phyloP scores from a whole-genome alignment of 2,113 vertebrate species.

The Zosterops hypoxanthus region DNA sequence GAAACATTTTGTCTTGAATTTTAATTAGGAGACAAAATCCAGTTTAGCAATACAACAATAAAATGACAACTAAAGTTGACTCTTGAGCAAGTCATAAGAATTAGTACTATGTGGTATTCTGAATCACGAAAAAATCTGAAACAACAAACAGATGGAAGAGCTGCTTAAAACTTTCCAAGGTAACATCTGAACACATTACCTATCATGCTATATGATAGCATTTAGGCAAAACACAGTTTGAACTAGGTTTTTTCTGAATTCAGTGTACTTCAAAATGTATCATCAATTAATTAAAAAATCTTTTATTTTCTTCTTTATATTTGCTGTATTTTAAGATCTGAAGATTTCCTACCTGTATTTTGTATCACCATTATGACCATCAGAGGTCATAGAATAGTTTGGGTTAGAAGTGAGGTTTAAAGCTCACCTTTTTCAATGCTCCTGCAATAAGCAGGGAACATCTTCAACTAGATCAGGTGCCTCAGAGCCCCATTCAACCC shows the following conservation, averaged over 20 bases:
- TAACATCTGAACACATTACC: background rate
- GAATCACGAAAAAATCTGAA: background rate
- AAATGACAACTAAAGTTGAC: background rate
- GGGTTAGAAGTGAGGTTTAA: background rate
- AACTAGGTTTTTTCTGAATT: background rate
- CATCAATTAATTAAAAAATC: background rate
- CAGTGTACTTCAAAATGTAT: background rate
- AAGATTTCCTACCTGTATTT: background rate
- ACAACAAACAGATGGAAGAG: background rate
- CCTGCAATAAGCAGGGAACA: background rate
- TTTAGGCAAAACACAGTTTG: background rate
- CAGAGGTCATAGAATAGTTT: background rate
- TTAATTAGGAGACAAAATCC: background rate
- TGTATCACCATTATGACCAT: background rate
- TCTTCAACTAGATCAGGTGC: background rate
- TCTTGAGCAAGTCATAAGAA: background rate
- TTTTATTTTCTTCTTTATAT: background rate
- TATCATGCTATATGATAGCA: background rate
- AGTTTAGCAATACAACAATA: background rate
- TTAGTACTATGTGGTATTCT: background rate
- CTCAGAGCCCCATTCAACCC: background rate
- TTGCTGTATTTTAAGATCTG: background rate
- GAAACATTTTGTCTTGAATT: background rate
- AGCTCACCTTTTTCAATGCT: rapidly evolving
- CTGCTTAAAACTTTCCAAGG: background rate